Evolutionary conservation across 2,113 vertebrate genomes (phyloP), one percentile per base, ranked within the genome.

Genomic region (Reinhardtius hippoglossoides): DNA sequence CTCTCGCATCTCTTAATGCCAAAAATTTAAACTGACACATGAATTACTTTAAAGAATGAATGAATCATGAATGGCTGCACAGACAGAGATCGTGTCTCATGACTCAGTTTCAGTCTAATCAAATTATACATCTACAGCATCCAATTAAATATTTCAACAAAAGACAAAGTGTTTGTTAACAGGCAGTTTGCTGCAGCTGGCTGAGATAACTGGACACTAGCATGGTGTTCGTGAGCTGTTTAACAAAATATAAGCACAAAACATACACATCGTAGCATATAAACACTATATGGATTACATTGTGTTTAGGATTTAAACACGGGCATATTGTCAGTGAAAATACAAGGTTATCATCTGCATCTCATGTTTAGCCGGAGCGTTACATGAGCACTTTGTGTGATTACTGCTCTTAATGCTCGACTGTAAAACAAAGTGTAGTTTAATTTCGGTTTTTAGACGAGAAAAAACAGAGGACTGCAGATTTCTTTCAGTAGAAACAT

Each of bases 321-420:
- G 59, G 23, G 40, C 54, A 16, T 72, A 48, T 68, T 80, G 70
- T 60, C 44, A 67, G 24, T 81, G 40, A 66, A 65, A 80, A 79
- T 24, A 67, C 15, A 71, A 13, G 31, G 12, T 24, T 4, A 35
- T 56, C 40, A 67, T 27, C 37, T 14, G 42, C 24, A 64, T 35
- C 54, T 3, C 54, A 15, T 12, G 37, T 48, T 7, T 35, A 35
- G 15, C 46, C 15, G 16, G 46, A 48, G 37, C 6, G 58, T 65
- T 40, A 18, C 2, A 5, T 46, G 52, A 9, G 23, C 5, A 18
- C 15, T 26, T 42, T n/a, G 9, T 20, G 18, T 13, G 2, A 8
- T 35, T n/a, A 14, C 14, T 23, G 3, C 12, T 68, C 23, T 9
- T n/a, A 63, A 48, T 21, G 12, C 10, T 37, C n/a, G 2, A 20